Evolutionary conservation across 2,888 invertebrate species (phyloP).

Genomic region (Gymnoscelis rufifasciata): DNA sequence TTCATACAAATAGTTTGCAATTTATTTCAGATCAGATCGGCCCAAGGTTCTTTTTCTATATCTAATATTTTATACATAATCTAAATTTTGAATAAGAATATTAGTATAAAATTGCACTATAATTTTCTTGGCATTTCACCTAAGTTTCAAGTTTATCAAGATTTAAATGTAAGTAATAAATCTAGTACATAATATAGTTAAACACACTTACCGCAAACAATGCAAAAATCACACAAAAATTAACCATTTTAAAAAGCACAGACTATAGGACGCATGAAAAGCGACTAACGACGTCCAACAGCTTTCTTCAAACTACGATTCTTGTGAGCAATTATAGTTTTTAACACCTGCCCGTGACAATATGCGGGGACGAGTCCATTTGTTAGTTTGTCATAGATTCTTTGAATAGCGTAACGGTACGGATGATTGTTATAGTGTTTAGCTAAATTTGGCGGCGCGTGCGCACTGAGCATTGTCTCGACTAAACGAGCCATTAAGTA

Average conservation of each 20-base stretch:
- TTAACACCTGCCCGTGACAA: slow-evolving; percentile 52
- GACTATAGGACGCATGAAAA: slow-evolving; percentile 30
- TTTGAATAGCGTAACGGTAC: slow-evolving; percentile 35
- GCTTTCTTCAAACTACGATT: slow-evolving; percentile 49
- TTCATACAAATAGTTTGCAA: too few relatives aligned
- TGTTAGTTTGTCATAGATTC: slow-evolving; percentile 40
- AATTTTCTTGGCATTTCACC: too few relatives aligned
- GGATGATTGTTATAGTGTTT: slow-evolving; percentile 8
- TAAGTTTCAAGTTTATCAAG: too few relatives aligned
- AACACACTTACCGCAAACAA: slow-evolving; percentile 24
- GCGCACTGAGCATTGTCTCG: background rate
- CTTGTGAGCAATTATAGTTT: slow-evolving; percentile 56
- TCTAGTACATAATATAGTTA: background rate
- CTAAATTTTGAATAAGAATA: too few relatives aligned
- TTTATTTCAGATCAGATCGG: too few relatives aligned
- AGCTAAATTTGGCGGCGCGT: slow-evolving; percentile 3
- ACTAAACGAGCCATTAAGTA: background rate
- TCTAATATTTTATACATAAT: too few relatives aligned
- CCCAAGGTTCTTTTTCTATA: too few relatives aligned
- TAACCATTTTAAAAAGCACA: slow-evolving; percentile 20
- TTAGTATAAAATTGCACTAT: too few relatives aligned
- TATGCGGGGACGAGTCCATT: slow-evolving; percentile 51
- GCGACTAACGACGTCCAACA: slow-evolving; percentile 49
- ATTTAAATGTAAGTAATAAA: background rate
- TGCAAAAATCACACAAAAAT: slow-evolving; percentile 11